phyloP scores from a whole-genome alignment of 2,113 vertebrate genomes.

The Struthidea cinerea region DNA sequence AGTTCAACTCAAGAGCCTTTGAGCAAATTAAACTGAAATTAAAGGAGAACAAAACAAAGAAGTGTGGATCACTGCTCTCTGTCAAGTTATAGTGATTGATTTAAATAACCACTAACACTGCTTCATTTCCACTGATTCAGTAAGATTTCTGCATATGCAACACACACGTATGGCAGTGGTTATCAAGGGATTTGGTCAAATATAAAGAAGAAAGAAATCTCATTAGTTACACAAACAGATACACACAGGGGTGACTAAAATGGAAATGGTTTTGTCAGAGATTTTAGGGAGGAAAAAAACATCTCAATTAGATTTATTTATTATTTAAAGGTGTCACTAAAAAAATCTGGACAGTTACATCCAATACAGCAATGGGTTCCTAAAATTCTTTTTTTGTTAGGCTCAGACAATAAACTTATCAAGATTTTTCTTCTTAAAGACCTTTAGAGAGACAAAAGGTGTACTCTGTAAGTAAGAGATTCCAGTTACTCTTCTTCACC shows the following conservation, averaged over 20 bases:
- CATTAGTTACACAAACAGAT: background rate
- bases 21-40: background rate
- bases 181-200: background rate
- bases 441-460: background rate
- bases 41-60: background rate
- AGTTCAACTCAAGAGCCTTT: background rate
- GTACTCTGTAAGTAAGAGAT: background rate
- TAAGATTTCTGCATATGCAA: background rate
- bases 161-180: background rate
- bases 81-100: background rate
- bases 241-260: background rate
- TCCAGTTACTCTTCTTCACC: background rate
- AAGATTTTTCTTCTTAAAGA: background rate
- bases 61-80: background rate
- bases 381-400: background rate
- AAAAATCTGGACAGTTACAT: background rate
- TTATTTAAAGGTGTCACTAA: background rate
- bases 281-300: background rate
- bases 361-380: background rate
- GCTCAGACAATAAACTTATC: background rate
- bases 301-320: background rate
- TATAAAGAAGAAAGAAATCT: background rate
- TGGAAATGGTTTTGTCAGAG: background rate
- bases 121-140: background rate
- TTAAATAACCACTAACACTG: background rate